Conservation (phyloP, 2,797 vertebrate species). For the Tinamus major region DNA sequence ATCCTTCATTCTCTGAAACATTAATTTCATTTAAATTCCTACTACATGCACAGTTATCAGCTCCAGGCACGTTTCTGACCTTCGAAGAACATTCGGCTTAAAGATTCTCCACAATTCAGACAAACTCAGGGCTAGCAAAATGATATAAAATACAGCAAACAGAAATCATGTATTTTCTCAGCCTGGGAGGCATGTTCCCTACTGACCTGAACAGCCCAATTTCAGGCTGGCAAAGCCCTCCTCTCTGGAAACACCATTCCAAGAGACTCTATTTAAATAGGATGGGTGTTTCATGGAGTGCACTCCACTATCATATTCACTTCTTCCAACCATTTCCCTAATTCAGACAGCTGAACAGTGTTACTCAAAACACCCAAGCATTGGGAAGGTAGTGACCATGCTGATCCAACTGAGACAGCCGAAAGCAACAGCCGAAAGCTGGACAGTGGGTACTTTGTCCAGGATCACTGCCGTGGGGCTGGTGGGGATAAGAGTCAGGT, state of each 20-base stretch:
- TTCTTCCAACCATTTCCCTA: background rate
- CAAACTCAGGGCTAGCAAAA: background rate
- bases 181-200: background rate
- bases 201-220: background rate
- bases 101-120: background rate
- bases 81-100: background rate
- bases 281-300: no score
- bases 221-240: background rate
- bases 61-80: background rate
- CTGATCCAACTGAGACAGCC: background rate
- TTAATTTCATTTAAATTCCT: background rate
- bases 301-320: background rate
- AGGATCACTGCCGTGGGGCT: no score
- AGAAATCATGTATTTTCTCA: background rate
- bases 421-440: background rate
- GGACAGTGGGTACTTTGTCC: background rate
- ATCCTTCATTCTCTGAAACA: background rate
- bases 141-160: background rate
- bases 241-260: background rate
- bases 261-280: background rate
- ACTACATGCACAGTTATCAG: background rate
- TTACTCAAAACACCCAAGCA: background rate
- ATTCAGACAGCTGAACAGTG: background rate
- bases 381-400: background rate
- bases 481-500: background rate